Evolutionary conservation across 1,140 invertebrate genomes (phyloP).

Genomic region (Pseudoatta argentina): DNA sequence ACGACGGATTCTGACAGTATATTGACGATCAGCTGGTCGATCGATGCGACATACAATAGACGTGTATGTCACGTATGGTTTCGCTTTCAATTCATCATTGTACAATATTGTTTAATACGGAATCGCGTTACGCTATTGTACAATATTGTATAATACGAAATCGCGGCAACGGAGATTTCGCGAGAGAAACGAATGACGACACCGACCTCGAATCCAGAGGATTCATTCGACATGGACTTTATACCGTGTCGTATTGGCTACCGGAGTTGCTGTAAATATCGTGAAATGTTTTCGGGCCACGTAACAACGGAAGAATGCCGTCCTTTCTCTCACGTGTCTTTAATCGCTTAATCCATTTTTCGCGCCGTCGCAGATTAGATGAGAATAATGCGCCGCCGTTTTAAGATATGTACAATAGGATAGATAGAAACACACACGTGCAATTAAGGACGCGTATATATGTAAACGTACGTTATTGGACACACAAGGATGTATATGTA

Average conservation of each 20-base stretch:
- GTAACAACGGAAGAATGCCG: constrained; percentile 26
- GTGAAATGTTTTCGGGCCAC: not conserved
- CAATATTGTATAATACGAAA: not conserved
- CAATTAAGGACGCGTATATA: not conserved
- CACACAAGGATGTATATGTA: not conserved
- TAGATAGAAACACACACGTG: not conserved
- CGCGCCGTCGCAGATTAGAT: not conserved
- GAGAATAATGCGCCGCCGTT: constrained; percentile 5
- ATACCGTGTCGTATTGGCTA: too few relatives aligned
- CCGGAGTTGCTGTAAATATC: not conserved
- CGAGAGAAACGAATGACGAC: too few relatives aligned
- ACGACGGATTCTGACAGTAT: not conserved
- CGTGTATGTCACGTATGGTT: too few relatives aligned
- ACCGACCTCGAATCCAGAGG: not conserved
- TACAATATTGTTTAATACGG: not conserved
- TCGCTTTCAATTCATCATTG: too few relatives aligned
- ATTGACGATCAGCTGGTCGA: not conserved
- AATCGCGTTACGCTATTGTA: too few relatives aligned
- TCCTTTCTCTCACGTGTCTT: not conserved
- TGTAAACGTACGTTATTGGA: not conserved
- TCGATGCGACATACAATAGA: not conserved
- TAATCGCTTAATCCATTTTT: constrained; percentile 50
- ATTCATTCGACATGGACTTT: not conserved
- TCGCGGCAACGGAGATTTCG: not conserved
- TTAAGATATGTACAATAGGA: constrained; percentile 12